phyloP scores from a whole-genome alignment of 2,888 invertebrate species.

The Creontiades dilutus region DNA sequence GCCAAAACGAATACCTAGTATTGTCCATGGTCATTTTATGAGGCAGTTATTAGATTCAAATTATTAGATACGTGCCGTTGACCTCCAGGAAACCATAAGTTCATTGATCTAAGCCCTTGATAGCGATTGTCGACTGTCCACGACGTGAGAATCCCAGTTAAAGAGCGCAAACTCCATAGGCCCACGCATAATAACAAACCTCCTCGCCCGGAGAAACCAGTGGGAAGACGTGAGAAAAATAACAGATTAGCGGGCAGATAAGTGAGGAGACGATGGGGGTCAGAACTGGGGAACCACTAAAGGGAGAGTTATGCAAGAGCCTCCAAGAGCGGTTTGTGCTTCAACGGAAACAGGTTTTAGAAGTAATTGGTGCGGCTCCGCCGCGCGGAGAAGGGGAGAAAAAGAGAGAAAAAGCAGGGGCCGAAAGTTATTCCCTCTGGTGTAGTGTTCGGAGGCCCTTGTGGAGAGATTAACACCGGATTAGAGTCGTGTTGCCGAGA shows the following conservation, averaged over 20 bases:
- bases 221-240: conserved; percentile 35
- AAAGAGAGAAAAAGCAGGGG: background rate
- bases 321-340: conserved; percentile 25
- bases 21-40: no score
- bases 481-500: conserved; percentile 2
- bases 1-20: no score
- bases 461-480: conserved; percentile 9
- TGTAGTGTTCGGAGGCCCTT: background rate
- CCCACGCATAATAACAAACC: conserved; percentile 49
- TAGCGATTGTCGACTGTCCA: conserved; percentile 31
- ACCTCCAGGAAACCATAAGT: background rate
- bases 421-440: background rate
- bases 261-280: conserved; percentile 32
- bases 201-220: background rate
- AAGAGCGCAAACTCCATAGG: conserved; percentile 5
- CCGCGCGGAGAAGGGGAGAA: background rate
- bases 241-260: conserved; percentile 47
- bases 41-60: no score
- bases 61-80: no score
- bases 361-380: conserved; percentile 46
- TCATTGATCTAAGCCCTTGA: background rate
- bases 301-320: conserved; percentile 50
- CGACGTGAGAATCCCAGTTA: conserved; percentile 14
- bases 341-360: conserved; percentile 33
- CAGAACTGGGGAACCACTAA: conserved; percentile 10